A percentile compares a stretch with the other conserved stretches of the same genome.
These are phyloP conservation scores for Pammene aurita DNA, from an alignment of 2,888 invertebrate species.

Conservation along the genomic window DNA sequence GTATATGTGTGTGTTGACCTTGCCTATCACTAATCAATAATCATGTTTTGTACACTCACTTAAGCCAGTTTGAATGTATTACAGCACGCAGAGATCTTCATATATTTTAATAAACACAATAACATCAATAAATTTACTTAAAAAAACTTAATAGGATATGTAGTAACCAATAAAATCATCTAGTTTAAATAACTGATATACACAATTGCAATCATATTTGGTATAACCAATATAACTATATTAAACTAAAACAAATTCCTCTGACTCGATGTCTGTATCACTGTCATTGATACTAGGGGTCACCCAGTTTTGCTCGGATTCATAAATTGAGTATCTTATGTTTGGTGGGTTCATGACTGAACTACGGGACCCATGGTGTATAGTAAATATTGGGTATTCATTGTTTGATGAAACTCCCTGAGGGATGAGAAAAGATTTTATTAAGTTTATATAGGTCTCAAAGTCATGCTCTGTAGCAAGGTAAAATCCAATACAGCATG, in stretches of 20 bases:
- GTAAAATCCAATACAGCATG: constrained; percentile 96
- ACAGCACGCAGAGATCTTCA: constrained; percentile 25
- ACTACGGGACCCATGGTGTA: constrained; percentile 88
- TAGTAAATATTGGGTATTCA: constrained; percentile 93
- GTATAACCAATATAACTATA: constrained; percentile 66
- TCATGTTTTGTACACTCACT: constrained; percentile 7
- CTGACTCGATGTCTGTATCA: constrained; percentile 87
- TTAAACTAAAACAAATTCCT: constrained; percentile 88
- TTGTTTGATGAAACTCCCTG: constrained; percentile 75
- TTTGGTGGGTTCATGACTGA: constrained; percentile 83
- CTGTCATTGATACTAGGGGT: constrained; percentile 78
- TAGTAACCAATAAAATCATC: constrained; percentile 30
- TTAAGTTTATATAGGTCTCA: constrained; percentile 87
- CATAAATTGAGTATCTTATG: constrained; percentile 80
- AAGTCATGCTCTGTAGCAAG: constrained; percentile 90
- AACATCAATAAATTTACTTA: constrained; percentile 35
- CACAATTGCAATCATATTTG: constrained; percentile 35
- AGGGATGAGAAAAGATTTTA: constrained; percentile 83
- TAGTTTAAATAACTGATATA: constrained; percentile 24
- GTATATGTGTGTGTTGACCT: constrained; percentile 12
- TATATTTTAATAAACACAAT: constrained; percentile 15
- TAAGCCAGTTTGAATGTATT: constrained; percentile 16
- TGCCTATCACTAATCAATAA: constrained; percentile 28
- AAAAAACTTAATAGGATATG: constrained; percentile 29
- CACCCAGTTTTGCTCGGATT: constrained; percentile 80